Evolutionary conservation across 2,797 vertebrate genomes (phyloP).

Genomic region (Fistularia tabacaria): DNA sequence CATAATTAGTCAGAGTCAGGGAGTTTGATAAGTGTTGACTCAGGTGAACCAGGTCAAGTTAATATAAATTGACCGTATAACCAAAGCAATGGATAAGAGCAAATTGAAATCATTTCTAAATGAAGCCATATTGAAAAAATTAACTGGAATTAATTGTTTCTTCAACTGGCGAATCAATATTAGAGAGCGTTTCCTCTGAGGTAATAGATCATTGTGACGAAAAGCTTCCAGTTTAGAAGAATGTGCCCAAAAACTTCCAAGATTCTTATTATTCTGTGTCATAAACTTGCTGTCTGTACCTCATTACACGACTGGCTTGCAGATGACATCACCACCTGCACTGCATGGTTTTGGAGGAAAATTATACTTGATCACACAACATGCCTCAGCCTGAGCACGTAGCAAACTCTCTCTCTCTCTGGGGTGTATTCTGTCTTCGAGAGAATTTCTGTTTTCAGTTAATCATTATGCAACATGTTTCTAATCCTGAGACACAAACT

Average conservation of each 20-base stretch:
- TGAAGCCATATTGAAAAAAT: neutral
- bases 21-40: neutral
- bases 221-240: neutral
- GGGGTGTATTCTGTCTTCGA: conserved; percentile 33
- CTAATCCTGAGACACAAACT: conserved; percentile 21
- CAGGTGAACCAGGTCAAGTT: neutral
- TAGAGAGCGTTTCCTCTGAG: neutral
- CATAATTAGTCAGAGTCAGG: conserved; percentile 20
- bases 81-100: neutral
- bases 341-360: conserved; percentile 32
- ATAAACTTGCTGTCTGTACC: conserved; percentile 10
- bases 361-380: conserved; percentile 42
- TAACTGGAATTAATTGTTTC: conserved; percentile 4
- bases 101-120: too few relatives aligned
- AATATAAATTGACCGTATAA: conserved; percentile 4
- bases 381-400: conserved; percentile 37
- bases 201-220: too few relatives aligned
- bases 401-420: conserved; percentile 13
- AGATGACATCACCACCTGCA: conserved; percentile 45
- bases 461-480: conserved; percentile 42
- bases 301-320: conserved; percentile 10
- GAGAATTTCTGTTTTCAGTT: conserved; percentile 43
- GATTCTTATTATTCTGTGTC: conserved; percentile 10
- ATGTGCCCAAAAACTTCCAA: conserved; percentile 3
- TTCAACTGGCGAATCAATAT: neutral